A percentile compares a stretch with the other conserved stretches of the same genome.
Evolutionary conservation across 2,888 invertebrate species (phyloP).

Genomic region (Callyntrura sp.): DNA sequence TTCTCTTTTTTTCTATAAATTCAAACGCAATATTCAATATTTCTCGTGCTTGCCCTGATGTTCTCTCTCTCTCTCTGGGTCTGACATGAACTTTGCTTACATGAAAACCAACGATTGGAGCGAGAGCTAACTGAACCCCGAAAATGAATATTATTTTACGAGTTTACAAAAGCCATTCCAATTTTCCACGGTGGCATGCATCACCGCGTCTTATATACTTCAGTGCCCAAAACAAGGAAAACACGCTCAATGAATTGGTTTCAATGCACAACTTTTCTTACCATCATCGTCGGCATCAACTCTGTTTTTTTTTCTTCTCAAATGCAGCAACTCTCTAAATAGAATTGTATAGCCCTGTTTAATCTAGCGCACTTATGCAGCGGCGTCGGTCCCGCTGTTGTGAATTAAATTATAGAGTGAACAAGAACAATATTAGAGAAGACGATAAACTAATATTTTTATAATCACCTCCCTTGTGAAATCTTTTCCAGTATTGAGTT

Average conservation of each 20-base stretch:
- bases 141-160: neutral
- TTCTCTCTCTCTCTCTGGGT: neutral
- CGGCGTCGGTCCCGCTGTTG: no score
- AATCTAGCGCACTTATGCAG: no score
- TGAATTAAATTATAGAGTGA: no score
- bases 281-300: neutral
- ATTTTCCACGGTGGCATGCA: slow-evolving; percentile 42
- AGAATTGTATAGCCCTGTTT: no score
- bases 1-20: neutral
- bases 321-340: neutral
- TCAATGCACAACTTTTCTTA: neutral
- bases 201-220: slow-evolving; percentile 1
- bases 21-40: no score
- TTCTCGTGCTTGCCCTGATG: no score
- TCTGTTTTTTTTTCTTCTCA: neutral
- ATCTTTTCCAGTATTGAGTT: no score
- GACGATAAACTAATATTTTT: no score
- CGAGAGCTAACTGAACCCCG: neutral
- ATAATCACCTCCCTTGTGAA: neutral
- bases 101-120: no score
- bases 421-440: no score
- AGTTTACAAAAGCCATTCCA: neutral
- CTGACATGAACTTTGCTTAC: slow-evolving; percentile 29
- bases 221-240: neutral
- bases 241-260: slow-evolving; percentile 8